phyloP scores from a whole-genome alignment of 1,140 invertebrate species.

The Apis laboriosa region DNA sequence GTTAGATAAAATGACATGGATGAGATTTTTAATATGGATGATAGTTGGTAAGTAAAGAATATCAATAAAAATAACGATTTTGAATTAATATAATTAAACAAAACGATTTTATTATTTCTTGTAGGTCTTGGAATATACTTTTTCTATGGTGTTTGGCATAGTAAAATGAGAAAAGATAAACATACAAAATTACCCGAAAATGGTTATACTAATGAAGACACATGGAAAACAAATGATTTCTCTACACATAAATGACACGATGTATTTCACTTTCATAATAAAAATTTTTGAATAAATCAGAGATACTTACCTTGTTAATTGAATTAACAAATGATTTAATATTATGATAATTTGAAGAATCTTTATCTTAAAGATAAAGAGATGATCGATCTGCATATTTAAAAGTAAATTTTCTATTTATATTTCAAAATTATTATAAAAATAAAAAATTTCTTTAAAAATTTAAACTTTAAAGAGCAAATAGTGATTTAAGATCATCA shows the following conservation, averaged over 20 bases:
- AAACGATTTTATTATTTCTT: neutral
- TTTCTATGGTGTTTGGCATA: constrained; percentile 68
- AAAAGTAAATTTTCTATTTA: neutral
- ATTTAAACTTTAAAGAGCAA: constrained; percentile 71
- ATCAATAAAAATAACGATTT: neutral
- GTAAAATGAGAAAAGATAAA: constrained; percentile 45
- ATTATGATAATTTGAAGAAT: neutral
- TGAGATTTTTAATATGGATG: constrained; percentile 86
- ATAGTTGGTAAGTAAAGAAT: constrained; percentile 52
- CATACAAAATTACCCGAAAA: neutral
- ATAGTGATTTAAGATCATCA: constrained; percentile 90
- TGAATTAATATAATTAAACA: neutral
- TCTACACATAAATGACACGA: neutral
- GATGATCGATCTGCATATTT: neutral
- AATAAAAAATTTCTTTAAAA: neutral
- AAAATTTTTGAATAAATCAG: neutral
- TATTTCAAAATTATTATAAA: constrained; percentile 23
- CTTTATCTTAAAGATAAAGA: neutral
- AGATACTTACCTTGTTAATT: constrained; percentile 22
- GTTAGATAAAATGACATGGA: constrained; percentile 84
- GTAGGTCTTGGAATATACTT: constrained; percentile 70
- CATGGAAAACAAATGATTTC: neutral
- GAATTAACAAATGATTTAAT: neutral
- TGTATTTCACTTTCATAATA: neutral
- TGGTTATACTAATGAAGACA: neutral